Conservation (phyloP, 2,888 invertebrate genomes). For the Tromatobia lineatoria region DNA sequence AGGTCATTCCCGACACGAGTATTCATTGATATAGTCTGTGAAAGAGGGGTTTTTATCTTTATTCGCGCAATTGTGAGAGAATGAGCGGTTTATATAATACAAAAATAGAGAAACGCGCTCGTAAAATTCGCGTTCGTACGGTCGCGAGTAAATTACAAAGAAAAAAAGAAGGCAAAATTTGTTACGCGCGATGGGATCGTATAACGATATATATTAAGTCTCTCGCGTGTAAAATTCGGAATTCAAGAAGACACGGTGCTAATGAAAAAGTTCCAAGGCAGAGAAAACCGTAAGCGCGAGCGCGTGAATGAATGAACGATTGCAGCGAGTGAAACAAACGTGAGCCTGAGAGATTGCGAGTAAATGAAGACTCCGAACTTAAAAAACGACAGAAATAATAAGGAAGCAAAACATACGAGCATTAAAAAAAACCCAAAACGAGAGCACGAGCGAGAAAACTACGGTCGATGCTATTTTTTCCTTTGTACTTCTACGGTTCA, state of each 20-base stretch:
- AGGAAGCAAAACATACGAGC: constrained; percentile 19
- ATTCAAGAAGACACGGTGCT: constrained; percentile 81
- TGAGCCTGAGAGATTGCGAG: constrained; percentile 63
- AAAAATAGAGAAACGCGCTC: constrained; percentile 60
- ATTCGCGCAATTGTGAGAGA: constrained; percentile 57
- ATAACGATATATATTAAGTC: constrained; percentile 31
- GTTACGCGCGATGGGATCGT: constrained; percentile 28
- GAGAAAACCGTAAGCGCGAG: constrained; percentile 65
- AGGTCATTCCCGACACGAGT: constrained; percentile 67
- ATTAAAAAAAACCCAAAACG: constrained; percentile 53
- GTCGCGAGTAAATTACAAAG: constrained; percentile 37
- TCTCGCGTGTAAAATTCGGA: constrained; percentile 52
- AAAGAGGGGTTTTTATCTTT: constrained; percentile 33
- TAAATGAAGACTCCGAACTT: constrained; percentile 54
- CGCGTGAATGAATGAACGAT: constrained; percentile 68
- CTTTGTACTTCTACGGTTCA: constrained; percentile 64
- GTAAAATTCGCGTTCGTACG: constrained; percentile 39
- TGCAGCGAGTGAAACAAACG: constrained; percentile 57
- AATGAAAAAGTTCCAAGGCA: constrained; percentile 80
- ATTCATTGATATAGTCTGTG: constrained; percentile 56
- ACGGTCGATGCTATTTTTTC: constrained; percentile 61
- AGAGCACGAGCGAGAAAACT: constrained; percentile 49
- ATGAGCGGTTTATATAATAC: constrained; percentile 48
- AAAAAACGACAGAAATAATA: constrained; percentile 8
- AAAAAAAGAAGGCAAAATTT: constrained; percentile 32